Evolutionary conservation across 2,113 vertebrate species (phyloP), one percentile per base, ranked within the genome.

Genomic region (Atherinomorus stipes): DNA sequence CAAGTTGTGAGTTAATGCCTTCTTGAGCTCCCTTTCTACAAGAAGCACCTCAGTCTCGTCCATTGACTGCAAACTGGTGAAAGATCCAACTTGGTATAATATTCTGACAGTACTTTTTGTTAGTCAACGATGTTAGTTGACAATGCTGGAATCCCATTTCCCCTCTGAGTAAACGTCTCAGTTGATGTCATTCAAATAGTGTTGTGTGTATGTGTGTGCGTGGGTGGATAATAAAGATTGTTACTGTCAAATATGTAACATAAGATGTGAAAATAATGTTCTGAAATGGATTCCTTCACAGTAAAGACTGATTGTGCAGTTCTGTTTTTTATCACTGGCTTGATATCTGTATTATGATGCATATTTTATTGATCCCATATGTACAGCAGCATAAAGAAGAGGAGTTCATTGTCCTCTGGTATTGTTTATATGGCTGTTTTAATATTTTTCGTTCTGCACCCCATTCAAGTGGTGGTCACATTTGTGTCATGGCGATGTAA

Each of bases 401-500:
- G 83, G 83, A 75, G 25, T 40, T 70, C 67, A 31, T 56, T 50
- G 26, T 76, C 80, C 88, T 89, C 87, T 63, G 54, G 64, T 84
- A 87, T 86, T 92, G 87, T 90, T 93, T 90, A 90, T 90, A 90
- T 89, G 77, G 85, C 87, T 87, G 91, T 94, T 95, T 93, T 95
- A 94, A 95, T 94, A 94, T 89, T 90, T 88, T 85, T 79, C 84
- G 82, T 87, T 85, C 72, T 83, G 71, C 81, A 72, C 79, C 85
- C 71, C 87, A 79, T 90, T 74, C 51, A 71, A 85, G 82, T 85
- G 65, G 67, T 78, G 88, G 69, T 91, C 85, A 86, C 87, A 68
- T 81, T 83, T 88, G 87, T 91, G 96, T 96, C 92, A 91, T 95
- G 94, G 93, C 93, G 95, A 94, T 97, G 96, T 97, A 96, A 96